Percentiles rank a stretch among this genome's conserved stretches.
phyloP scores from a whole-genome alignment of 2,797 vertebrate genomes.

The Falco columbarius region DNA sequence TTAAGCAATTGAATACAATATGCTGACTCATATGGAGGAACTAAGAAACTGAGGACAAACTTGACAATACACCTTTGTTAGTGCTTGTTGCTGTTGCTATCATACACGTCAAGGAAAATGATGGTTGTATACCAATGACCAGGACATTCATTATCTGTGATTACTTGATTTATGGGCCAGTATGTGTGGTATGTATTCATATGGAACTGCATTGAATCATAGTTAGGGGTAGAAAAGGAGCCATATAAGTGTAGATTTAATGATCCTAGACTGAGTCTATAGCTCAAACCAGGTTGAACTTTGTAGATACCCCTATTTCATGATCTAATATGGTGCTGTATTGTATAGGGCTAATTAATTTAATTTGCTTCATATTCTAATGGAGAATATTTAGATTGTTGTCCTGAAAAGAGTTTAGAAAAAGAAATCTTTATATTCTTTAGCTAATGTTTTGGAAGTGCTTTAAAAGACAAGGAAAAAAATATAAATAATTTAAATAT shows the following conservation, averaged over 20 bases:
- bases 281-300: not conserved
- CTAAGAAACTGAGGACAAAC: not conserved
- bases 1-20: not conserved
- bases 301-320: not conserved
- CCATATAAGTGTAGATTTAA: not conserved
- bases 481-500: not conserved
- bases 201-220: not conserved
- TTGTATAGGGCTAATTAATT: not conserved
- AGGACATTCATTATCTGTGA: not conserved
- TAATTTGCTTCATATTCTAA: not conserved
- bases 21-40: not conserved
- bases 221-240: not conserved
- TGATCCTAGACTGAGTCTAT: not conserved
- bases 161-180: not conserved
- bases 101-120: not conserved
- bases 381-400: not conserved
- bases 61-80: not conserved
- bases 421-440: not conserved
- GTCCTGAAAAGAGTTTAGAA: not conserved
- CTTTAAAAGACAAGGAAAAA: not conserved
- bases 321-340: not conserved
- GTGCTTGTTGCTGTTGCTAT: not conserved
- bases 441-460: not conserved
- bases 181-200: not conserved
- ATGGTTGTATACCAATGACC: not conserved